Percentiles rank a stretch among this genome's conserved stretches.
Evolutionary conservation across 2,113 vertebrate genomes (phyloP).

Genomic region (Hyperopisus bebe): DNA sequence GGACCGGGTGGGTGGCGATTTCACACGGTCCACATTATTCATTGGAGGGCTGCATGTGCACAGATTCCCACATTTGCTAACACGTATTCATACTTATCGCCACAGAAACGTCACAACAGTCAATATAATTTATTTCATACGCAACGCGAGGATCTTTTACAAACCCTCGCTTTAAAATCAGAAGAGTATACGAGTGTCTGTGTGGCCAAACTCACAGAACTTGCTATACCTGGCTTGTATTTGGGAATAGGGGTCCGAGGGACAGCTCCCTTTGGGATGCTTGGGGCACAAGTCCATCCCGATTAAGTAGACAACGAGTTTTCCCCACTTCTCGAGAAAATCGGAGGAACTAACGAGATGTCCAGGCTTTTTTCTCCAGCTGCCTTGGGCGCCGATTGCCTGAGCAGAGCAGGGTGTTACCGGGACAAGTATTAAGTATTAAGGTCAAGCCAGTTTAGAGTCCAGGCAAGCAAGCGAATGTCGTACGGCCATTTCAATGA

Average conservation of each 20-base stretch:
- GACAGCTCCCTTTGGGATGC: not conserved
- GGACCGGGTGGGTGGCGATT: not conserved
- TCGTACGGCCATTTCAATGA: not conserved
- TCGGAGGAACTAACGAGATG: not conserved
- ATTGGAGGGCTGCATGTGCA: not conserved
- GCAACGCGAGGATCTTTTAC: not conserved
- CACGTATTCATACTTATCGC: not conserved
- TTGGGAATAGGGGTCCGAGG: not conserved
- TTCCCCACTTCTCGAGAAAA: not conserved
- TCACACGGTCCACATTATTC: not conserved
- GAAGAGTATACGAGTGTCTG: not conserved
- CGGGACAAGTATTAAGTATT: not conserved
- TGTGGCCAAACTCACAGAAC: not conserved
- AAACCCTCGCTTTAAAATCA: not conserved
- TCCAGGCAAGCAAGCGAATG: not conserved
- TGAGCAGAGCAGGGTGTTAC: not conserved
- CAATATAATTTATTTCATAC: not conserved
- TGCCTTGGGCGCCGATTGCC: not conserved
- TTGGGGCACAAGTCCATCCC: not conserved
- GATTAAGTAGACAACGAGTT: not conserved
- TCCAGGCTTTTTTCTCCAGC: not conserved
- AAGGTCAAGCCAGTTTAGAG: conserved; percentile 2
- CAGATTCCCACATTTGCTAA: not conserved
- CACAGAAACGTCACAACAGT: not conserved
- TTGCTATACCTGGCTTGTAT: not conserved